These are phyloP conservation scores for Lymantria monacha DNA, from an alignment of 2,888 invertebrate species.

Conservation along the genomic window DNA sequence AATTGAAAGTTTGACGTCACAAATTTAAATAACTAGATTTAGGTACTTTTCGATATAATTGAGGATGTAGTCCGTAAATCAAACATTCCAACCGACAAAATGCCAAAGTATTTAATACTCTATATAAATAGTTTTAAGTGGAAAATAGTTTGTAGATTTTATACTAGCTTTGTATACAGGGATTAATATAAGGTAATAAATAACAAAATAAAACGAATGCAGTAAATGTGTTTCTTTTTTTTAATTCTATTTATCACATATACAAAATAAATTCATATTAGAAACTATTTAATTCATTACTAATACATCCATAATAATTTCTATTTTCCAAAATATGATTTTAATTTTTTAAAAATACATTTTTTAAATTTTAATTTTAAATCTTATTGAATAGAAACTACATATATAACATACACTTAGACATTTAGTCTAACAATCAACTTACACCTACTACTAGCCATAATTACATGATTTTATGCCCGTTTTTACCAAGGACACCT, in stretches of 20 bases:
- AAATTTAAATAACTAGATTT: neutral
- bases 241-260: neutral
- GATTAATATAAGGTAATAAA: constrained; percentile 42
- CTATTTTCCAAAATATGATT: too few species aligned
- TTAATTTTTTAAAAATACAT: too few species aligned
- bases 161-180: constrained; percentile 45
- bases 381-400: too few species aligned
- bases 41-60: neutral
- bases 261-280: too few species aligned
- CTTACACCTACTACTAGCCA: too few species aligned
- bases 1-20: neutral
- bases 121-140: constrained; percentile 34
- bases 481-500: too few species aligned
- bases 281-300: too few species aligned
- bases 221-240: constrained; percentile 10
- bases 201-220: constrained; percentile 30
- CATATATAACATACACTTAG: too few species aligned
- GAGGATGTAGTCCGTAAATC: constrained; percentile 11
- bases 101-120: constrained; percentile 60
- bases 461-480: too few species aligned
- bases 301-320: too few species aligned
- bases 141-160: constrained; percentile 31
- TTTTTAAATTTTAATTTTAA: too few species aligned
- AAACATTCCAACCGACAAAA: constrained; percentile 37
- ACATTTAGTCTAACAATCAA: too few species aligned